Percentiles rank a stretch among this genome's conserved stretches.
Evolutionary conservation across 2,888 invertebrate genomes (phyloP).

Genomic region (Leptopilina syphax): DNA sequence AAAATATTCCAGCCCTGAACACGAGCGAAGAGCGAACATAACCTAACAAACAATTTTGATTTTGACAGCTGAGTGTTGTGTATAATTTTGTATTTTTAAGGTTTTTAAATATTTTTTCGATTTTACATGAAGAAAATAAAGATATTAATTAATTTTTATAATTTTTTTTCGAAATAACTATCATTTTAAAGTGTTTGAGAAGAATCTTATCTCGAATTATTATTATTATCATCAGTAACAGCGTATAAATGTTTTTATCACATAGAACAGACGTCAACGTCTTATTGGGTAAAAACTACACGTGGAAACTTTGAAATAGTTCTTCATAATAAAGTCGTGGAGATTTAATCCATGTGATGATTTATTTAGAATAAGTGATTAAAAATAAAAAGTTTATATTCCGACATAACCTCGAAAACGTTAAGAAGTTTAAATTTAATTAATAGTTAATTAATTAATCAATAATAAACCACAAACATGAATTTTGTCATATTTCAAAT

Average conservation of each 20-base stretch:
- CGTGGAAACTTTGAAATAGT: neutral
- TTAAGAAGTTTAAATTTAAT: neutral
- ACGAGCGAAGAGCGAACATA: too few relatives aligned
- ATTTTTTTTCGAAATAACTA: too few relatives aligned
- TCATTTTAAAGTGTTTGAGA: neutral
- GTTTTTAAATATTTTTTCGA: too few relatives aligned
- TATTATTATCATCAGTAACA: neutral
- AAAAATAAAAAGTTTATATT: neutral
- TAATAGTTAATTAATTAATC: neutral
- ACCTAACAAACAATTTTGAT: too few relatives aligned
- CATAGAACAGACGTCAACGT: constrained; percentile 11
- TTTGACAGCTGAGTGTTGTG: too few relatives aligned
- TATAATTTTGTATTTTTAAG: too few relatives aligned
- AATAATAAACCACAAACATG: neutral
- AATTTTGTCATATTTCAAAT: constrained; percentile 42
- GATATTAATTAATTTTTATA: too few relatives aligned
- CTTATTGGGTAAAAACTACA: neutral
- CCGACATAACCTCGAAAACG: neutral
- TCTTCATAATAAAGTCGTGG: neutral
- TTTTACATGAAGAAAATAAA: too few relatives aligned
- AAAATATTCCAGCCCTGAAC: neutral
- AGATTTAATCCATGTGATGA: neutral
- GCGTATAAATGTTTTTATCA: too few relatives aligned
- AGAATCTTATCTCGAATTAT: neutral
- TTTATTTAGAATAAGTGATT: too few relatives aligned